Percentiles rank a stretch among this genome's conserved stretches.
phyloP scores from a whole-genome alignment of 2,888 invertebrate genomes.

The Antitype chi region DNA sequence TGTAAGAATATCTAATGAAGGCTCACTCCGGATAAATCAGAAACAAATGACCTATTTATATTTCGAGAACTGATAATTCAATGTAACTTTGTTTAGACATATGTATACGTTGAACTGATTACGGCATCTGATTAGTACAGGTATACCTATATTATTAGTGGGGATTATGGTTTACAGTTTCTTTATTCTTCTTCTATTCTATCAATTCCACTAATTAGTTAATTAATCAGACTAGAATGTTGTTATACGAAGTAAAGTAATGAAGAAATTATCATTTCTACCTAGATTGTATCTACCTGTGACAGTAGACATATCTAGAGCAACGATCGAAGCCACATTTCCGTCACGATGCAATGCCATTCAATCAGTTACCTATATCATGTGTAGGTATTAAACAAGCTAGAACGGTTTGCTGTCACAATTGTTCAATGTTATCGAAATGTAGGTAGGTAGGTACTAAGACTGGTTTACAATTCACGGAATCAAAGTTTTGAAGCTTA shows the following conservation, averaged over 20 bases:
- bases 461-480: neutral
- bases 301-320: neutral
- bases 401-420: slow-evolving; percentile 20
- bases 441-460: neutral
- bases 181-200: neutral
- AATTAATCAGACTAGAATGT: neutral
- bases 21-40: neutral
- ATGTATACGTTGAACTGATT: slow-evolving; percentile 9
- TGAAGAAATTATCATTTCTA: neutral
- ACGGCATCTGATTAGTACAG: neutral
- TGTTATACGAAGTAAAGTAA: neutral
- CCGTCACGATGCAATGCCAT: neutral
- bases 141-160: neutral
- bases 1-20: slow-evolving; percentile 23
- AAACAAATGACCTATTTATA: slow-evolving; percentile 30
- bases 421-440: neutral
- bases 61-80: slow-evolving; percentile 23
- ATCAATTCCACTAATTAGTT: neutral
- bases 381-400: neutral
- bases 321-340: slow-evolving; percentile 6
- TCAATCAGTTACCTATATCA: slow-evolving; percentile 2
- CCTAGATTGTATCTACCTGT: neutral
- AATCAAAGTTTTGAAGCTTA: neutral
- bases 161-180: neutral
- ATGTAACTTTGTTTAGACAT: slow-evolving; percentile 1